Evolutionary conservation across 2,113 vertebrate genomes (phyloP), one percentile per base, ranked within the genome.

Genomic region (Urocolius indicus): DNA sequence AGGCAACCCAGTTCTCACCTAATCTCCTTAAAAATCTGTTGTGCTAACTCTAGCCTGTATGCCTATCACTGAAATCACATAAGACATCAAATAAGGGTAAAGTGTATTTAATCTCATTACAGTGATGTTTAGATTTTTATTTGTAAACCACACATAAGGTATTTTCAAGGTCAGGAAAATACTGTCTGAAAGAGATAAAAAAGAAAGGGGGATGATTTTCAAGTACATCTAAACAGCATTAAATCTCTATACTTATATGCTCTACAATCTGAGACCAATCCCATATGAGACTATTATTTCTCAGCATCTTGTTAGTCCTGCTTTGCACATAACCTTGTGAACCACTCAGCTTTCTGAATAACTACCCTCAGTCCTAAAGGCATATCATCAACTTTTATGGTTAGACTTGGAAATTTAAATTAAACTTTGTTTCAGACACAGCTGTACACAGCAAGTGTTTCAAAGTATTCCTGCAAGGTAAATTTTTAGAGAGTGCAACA

Each of bases 251-350:
- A 41, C 68, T 86, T 86, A 61, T 38, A 23, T 30, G n/a, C 58
- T 83, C 76, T 76, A 75, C 61, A 92, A 72, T n/a, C 91, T 82
- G 65, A 83, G 96, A 94, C 46, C 4, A 57, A 78, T 96, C 92
- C 86, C 73, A 94, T 89, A 91, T 73, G 68, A 97, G 76, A 87
- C 94, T 94, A 93, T 96, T 96, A 95, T 94, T 97, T 96, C 96
- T 95, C 69, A 92, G 58, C 71, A 91, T 93, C 89, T 95, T 78
- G 84, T 97, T 98, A 96, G 90, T 46, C 83, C 83, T 92, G 26
- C 68, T 97, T 97, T 91, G 59, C 83, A 79, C 77, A 89, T 94
- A 97, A 97, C 94, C 92, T 97, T 89, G 88, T 90, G 85, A 97
- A 74, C 77, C 75, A 55, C 71, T 65, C 43, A 92, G 32, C 82